Conservation (phyloP, 1,140 invertebrate species). For the Drosophila ogumai region DNA sequence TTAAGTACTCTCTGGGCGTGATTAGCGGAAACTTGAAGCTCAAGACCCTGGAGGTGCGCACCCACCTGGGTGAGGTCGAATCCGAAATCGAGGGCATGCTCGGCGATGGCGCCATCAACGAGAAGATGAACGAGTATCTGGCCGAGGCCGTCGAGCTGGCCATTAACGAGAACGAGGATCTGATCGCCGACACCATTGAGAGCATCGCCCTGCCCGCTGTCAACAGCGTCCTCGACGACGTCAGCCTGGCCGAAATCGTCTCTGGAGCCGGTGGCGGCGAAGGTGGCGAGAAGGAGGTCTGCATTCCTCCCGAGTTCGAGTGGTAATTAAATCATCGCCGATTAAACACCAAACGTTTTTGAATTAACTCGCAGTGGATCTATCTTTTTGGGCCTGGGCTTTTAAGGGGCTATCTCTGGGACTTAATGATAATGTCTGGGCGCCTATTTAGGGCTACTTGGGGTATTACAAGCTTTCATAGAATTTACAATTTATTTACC, state of each 20-base stretch:
- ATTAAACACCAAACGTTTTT: constrained; percentile 53
- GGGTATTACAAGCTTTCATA: not conserved
- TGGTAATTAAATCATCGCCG: constrained; percentile 50
- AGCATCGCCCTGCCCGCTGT: constrained; percentile 68
- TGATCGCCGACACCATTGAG: constrained; percentile 77
- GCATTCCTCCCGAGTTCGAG: constrained; percentile 77
- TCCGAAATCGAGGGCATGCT: constrained; percentile 81
- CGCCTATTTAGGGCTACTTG: not conserved
- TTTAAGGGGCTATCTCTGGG: not conserved
- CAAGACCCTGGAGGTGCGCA: constrained; percentile 73
- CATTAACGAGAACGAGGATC: constrained; percentile 80
- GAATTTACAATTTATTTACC: constrained; percentile 6
- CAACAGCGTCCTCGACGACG: constrained; percentile 63
- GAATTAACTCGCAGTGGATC: constrained; percentile 23
- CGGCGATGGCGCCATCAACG: constrained; percentile 70
- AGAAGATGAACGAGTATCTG: constrained; percentile 74
- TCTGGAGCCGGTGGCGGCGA: constrained; percentile 57
- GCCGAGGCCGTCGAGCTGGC: constrained; percentile 70
- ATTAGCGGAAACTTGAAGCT: constrained; percentile 70
- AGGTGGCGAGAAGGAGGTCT: constrained; percentile 75
- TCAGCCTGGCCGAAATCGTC: constrained; percentile 66
- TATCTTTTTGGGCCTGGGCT: not conserved
- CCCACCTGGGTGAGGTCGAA: constrained; percentile 75
- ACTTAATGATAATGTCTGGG: not conserved
- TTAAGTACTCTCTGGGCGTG: constrained; percentile 77